phyloP scores from a whole-genome alignment of 37 sponge, comb jelly and placozoan species.

The Cliona cf. orientalis region DNA sequence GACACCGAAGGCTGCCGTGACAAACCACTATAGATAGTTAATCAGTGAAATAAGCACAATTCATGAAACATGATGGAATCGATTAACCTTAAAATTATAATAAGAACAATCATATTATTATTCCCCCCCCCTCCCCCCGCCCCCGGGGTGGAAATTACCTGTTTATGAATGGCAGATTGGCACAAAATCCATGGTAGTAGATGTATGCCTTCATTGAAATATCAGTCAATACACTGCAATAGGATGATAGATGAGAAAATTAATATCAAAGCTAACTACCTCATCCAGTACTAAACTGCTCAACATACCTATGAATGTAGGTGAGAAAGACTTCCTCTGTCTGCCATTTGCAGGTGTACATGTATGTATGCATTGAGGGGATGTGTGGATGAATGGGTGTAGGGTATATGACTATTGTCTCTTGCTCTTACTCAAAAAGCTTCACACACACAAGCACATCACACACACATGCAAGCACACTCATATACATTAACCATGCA shows the following conservation, averaged over 20 bases:
- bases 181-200: constrained; percentile 61
- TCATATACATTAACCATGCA: too few species aligned
- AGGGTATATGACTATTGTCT: too few species aligned
- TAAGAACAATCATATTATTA: not conserved
- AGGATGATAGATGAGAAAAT: too few species aligned
- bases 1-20: not conserved
- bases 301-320: constrained; percentile 59
- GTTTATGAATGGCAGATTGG: not conserved
- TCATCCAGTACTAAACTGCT: too few species aligned
- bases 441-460: too few species aligned
- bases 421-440: too few species aligned
- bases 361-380: constrained; percentile 11
- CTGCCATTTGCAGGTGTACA: not conserved
- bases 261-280: too few species aligned
- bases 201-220: constrained; percentile 60
- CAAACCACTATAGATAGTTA: not conserved
- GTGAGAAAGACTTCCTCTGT: constrained; percentile 60
- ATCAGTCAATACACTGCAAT: constrained; percentile 55
- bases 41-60: too few species aligned
- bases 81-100: not conserved
- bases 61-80: too few species aligned
- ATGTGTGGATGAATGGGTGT: too few species aligned
- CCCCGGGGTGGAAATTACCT: not conserved
- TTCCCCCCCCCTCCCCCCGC: not conserved
- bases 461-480: too few species aligned